Evolutionary conservation across 2,113 vertebrate species (phyloP).

Genomic region (Chlorocebus sabaeus): DNA sequence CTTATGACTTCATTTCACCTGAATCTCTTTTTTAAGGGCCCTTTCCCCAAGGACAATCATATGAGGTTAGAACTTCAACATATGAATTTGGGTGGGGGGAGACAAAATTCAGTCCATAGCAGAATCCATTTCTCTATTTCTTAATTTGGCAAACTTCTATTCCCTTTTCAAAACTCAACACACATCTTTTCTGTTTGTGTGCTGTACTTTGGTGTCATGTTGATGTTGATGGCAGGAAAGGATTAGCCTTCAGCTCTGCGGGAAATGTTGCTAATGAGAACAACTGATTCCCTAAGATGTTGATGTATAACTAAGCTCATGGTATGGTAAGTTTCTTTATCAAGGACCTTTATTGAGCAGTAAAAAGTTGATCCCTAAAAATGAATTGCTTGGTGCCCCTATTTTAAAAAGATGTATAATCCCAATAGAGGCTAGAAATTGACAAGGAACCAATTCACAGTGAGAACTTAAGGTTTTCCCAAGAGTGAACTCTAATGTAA

Average conservation of each 20-base stretch:
- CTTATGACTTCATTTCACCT: neutral
- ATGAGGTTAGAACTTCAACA: neutral
- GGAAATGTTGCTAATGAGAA: conserved; percentile 30
- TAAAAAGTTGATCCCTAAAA: conserved; percentile 50
- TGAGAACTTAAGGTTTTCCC: neutral
- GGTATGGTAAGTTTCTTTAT: conserved; percentile 7
- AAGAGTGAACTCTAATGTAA: neutral
- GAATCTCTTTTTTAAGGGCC: neutral
- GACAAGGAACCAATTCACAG: neutral
- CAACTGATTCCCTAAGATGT: neutral
- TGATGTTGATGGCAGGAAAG: neutral
- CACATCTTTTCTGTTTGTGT: neutral
- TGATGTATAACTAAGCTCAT: neutral
- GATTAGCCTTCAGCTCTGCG: neutral
- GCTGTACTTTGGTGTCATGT: neutral
- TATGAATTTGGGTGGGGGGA: neutral
- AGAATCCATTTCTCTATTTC: neutral
- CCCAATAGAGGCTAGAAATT: neutral
- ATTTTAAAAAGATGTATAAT: conserved; percentile 41
- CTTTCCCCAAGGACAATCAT: neutral
- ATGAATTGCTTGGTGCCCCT: neutral
- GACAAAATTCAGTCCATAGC: neutral
- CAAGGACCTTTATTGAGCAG: neutral
- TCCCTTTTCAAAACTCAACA: neutral
- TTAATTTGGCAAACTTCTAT: neutral